Base-by-base conservation (phyloP, 2,113 vertebrate species). In the Perca flavescens region DNA sequence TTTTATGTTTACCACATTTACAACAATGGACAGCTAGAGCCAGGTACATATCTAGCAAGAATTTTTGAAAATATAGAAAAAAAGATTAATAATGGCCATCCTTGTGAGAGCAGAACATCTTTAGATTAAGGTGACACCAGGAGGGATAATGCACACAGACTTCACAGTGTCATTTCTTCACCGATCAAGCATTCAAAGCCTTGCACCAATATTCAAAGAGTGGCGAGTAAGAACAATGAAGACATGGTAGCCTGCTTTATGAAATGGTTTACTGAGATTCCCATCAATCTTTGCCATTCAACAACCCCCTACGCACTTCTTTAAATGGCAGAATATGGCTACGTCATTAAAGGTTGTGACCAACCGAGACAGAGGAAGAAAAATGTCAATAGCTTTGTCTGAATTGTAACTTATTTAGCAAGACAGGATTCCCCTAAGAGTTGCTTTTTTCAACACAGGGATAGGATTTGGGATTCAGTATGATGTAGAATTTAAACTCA, bases 1-100 rank as follows among this genome's bases (percentile, higher is more conserved):
- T 87, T 91, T 86, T 73, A 82, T 81, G 82, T 88, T 76, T 75
- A 57, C 53, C n/a, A 68, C 83, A 70, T 66, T 60, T 83, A 53
- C 60, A 47, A 57, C 66, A 60, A 15, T 28, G 2, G 47, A 64
- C 66, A 82, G 49, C 64, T 46, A 16, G 52, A 81, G 14, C 22
- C 47, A 52, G 43, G 6, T 28, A 40, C 61, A 19, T 47, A 69
- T 77, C n/a, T 36, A 7, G 43, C 21, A 16, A 31, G 14, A 34
- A 11, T 46, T 12, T 58, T 47, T 82, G 13, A 22, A 75, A 74
- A 63, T 67, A 49, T 40, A 49, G 11, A 16, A 58, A 68, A 34
- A 75, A 21, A 25, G 9, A 63, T 47, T 25, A 67, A 66, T 58
- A 75, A 82, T 10, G 2, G 15, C 6, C 11, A 8, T 77, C 12